Conservation (phyloP, 2,113 vertebrate species). For the Aegypius monachus region DNA sequence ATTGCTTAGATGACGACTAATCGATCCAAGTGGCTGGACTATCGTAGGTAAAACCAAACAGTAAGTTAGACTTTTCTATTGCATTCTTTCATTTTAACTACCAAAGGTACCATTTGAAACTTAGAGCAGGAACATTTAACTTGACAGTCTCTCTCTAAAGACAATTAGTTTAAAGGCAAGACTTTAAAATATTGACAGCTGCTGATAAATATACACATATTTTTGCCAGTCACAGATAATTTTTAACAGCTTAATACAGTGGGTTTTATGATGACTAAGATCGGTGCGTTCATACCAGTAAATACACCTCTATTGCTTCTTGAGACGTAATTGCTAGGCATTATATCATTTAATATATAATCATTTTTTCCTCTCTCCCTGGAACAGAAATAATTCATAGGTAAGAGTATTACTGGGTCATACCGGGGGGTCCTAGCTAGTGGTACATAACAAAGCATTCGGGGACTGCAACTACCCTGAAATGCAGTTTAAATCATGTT, state of each 20-base stretch:
- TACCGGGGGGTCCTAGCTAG: neutral
- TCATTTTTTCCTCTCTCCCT: neutral
- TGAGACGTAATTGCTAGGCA: neutral
- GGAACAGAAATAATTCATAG: conserved; percentile 11
- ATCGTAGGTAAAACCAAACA: neutral
- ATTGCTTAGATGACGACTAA: neutral
- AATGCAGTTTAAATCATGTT: neutral
- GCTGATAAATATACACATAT: neutral
- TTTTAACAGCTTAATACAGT: neutral
- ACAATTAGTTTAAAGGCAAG: neutral
- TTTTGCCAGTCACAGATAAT: neutral
- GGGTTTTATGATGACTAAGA: neutral
- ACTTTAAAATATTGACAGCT: neutral
- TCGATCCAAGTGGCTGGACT: neutral
- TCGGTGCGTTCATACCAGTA: neutral
- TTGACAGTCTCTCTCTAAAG: neutral
- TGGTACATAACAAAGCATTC: neutral
- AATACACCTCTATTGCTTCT: neutral
- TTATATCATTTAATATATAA: neutral
- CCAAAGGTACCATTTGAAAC: neutral
- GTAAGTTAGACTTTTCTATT: neutral
- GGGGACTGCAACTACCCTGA: neutral
- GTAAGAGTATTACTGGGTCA: neutral
- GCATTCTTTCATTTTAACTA: neutral
- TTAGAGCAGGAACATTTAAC: neutral